Conservation (phyloP, 2,888 invertebrate species). For the Minunthozetes semirufus region DNA sequence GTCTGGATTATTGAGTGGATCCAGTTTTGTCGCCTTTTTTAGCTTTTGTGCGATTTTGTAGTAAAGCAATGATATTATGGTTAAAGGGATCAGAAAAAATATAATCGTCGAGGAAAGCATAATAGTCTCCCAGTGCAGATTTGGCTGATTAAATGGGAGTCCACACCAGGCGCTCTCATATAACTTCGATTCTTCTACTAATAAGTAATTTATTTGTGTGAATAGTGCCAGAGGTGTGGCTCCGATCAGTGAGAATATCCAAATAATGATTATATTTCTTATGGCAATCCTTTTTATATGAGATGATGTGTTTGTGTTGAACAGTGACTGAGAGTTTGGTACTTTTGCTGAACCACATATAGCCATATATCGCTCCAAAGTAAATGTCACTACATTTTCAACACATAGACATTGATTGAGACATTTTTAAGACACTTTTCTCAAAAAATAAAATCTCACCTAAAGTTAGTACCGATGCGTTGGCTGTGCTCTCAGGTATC, state of each 20-base stretch:
- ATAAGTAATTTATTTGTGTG: conserved; percentile 46
- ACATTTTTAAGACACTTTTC: not conserved
- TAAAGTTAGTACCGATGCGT: conserved; percentile 51
- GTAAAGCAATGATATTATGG: conserved; percentile 50
- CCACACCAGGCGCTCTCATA: conserved; percentile 48
- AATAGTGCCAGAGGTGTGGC: conserved; percentile 48
- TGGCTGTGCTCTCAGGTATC: conserved; percentile 51
- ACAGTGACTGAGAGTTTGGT: conserved; percentile 43
- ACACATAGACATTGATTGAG: not conserved
- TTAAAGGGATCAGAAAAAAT: conserved; percentile 52
- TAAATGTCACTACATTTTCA: conserved; percentile 50
- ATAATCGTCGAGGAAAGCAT: conserved; percentile 50
- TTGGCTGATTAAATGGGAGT: conserved; percentile 46
- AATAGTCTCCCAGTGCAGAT: conserved; percentile 45
- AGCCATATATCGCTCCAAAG: conserved; percentile 49
- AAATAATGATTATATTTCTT: conserved; percentile 50
- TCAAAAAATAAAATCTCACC: not conserved
- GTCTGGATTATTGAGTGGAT: conserved; percentile 30
- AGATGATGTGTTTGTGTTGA: conserved; percentile 27
- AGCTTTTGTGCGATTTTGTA: conserved; percentile 46
- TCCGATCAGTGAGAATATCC: conserved; percentile 48
- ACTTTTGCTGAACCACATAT: conserved; percentile 50
- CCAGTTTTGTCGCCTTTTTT: conserved; percentile 43
- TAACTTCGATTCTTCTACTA: conserved; percentile 40
- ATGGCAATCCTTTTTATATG: conserved; percentile 43